Evolutionary conservation across 1,140 invertebrate genomes (phyloP).

Genomic region (Aphelinus atriplicis): DNA sequence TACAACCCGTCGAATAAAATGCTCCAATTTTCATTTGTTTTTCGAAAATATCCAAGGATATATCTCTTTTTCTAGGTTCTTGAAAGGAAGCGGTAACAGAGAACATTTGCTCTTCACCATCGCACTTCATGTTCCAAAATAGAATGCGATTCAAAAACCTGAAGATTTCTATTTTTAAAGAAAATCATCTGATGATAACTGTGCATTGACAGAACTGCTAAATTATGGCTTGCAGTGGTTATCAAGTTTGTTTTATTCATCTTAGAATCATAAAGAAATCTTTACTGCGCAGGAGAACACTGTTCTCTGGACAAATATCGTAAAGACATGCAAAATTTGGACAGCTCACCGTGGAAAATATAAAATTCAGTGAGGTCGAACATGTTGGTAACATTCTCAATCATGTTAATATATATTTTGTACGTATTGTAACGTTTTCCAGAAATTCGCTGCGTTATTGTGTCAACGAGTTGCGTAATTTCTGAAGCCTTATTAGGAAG

Average conservation of each 20-base stretch:
- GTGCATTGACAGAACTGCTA: neutral
- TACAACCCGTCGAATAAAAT: neutral
- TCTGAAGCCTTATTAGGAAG: slow-evolving; percentile 25
- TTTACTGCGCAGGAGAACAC: neutral
- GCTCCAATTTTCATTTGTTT: too few relatives aligned
- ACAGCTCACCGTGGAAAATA: too few relatives aligned
- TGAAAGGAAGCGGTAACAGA: slow-evolving; percentile 19
- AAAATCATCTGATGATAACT: neutral
- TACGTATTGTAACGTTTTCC: neutral
- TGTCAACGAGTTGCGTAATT: neutral
- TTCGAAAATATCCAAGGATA: too few relatives aligned
- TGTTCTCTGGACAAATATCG: slow-evolving; percentile 24
- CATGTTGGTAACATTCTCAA: slow-evolving; percentile 5
- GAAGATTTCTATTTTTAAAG: slow-evolving; percentile 31
- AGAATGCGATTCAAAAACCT: too few relatives aligned
- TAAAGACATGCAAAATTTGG: neutral
- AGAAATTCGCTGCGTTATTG: slow-evolving; percentile 6
- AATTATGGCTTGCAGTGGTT: too few relatives aligned
- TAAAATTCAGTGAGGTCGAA: too few relatives aligned
- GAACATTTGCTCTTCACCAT: slow-evolving; percentile 7
- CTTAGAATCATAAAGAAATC: too few relatives aligned
- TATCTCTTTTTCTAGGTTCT: slow-evolving; percentile 27
- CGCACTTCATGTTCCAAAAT: neutral
- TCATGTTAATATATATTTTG: slow-evolving; percentile 2
- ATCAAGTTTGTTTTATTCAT: too few relatives aligned